These are phyloP conservation scores for Cebidichthys violaceus DNA, from an alignment of 2,113 vertebrate species.

Conservation along the genomic window DNA sequence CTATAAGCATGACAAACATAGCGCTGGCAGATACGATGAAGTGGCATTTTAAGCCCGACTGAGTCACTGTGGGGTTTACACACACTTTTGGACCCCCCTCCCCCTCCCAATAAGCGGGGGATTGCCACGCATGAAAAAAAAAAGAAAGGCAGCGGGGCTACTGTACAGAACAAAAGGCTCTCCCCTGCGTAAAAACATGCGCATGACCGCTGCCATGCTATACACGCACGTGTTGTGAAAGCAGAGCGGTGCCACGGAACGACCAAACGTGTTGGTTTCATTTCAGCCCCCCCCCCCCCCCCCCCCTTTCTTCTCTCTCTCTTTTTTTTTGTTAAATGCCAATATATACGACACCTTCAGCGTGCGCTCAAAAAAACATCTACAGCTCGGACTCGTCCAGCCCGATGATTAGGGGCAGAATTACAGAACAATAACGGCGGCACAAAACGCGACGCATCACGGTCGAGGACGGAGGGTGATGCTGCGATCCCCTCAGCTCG, in stretches of 20 bases:
- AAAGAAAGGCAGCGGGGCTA: constrained; percentile 39
- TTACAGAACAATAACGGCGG: not conserved
- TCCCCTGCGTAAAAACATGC: constrained; percentile 50
- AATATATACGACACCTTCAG: not conserved
- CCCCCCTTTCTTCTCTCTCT: too few species aligned
- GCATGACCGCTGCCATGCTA: constrained; percentile 49
- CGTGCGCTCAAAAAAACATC: not conserved
- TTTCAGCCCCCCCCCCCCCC: not conserved
- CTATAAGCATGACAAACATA: not conserved
- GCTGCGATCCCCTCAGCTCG: constrained; percentile 23
- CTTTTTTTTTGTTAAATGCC: not conserved
- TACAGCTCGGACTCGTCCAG: not conserved
- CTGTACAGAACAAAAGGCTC: constrained; percentile 76
- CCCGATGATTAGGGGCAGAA: too few species aligned
- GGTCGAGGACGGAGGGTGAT: constrained; percentile 15
- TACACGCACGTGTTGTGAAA: constrained; percentile 54
- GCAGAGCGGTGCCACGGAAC: constrained; percentile 42
- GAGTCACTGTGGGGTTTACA: constrained; percentile 58
- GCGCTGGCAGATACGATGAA: constrained; percentile 21
- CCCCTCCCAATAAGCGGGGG: constrained; percentile 25
- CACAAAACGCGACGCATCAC: not conserved
- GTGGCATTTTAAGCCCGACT: constrained; percentile 52
- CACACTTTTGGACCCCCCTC: constrained; percentile 12
- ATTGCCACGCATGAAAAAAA: constrained; percentile 38
- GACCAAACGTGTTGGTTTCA: constrained; percentile 3